Conservation (phyloP, 1,140 invertebrate species). For the Propsilocerus akamusi region DNA sequence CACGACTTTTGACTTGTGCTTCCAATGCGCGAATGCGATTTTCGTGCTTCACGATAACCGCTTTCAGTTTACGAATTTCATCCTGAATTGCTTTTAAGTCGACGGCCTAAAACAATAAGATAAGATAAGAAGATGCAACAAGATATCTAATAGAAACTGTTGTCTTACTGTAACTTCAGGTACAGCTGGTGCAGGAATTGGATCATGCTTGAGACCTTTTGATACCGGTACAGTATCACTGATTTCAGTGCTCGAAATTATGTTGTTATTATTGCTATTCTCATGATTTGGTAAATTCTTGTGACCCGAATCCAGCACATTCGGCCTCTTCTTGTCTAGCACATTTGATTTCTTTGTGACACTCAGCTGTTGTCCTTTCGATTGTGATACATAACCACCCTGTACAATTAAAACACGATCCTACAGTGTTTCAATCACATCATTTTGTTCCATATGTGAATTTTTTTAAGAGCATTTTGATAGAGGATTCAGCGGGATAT, state of each 20-base stretch:
- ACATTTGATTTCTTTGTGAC: conserved; percentile 50
- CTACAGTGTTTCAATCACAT: conserved; percentile 14
- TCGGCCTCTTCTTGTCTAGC: conserved; percentile 33
- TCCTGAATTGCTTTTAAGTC: conserved; percentile 44
- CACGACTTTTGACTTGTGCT: conserved; percentile 21
- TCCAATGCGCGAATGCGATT: conserved; percentile 45
- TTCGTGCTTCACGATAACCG: conserved; percentile 87
- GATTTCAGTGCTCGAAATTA: conserved; percentile 11
- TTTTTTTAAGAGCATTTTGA: not conserved
- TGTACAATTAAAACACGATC: conserved; percentile 38
- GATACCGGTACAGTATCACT: conserved; percentile 12
- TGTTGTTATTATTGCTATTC: conserved; percentile 16
- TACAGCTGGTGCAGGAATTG: not conserved
- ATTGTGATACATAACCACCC: conserved; percentile 34
- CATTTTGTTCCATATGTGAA: not conserved
- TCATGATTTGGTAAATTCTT: conserved; percentile 12
- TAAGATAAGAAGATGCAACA: conserved; percentile 1
- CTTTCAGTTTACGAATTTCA: conserved; percentile 78
- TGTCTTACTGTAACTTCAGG: not conserved
- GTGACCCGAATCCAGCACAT: conserved; percentile 8
- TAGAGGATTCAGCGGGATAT: not conserved
- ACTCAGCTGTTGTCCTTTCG: conserved; percentile 29
- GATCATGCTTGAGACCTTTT: not conserved
- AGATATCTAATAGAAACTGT: not conserved
- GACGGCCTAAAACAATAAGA: conserved; percentile 29